Conservation (phyloP, 1,140 invertebrate species). For the Pachyrhynchus sulphureomaculatus region DNA sequence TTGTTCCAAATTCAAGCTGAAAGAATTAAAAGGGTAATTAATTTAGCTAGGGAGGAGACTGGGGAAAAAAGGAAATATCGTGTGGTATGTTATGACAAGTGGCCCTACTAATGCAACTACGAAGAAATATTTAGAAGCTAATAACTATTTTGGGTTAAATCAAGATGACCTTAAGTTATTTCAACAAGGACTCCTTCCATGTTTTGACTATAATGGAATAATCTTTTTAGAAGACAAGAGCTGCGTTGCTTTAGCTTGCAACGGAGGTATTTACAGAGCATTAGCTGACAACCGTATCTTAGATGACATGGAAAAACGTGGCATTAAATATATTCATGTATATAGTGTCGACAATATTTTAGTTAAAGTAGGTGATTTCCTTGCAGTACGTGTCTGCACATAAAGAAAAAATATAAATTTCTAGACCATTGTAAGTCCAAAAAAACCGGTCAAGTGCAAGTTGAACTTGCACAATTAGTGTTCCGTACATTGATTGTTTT, state of each 20-base stretch:
- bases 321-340: conserved; percentile 89
- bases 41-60: conserved; percentile 69
- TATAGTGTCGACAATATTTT: conserved; percentile 99
- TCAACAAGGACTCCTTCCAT: conserved; percentile 91
- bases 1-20: conserved; percentile 96
- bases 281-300: conserved; percentile 74
- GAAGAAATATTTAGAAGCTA: conserved; percentile 74
- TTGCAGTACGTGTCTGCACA: too few species aligned
- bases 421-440: too few species aligned
- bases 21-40: conserved; percentile 77
- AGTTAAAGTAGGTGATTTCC: conserved; percentile 96
- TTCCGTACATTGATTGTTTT: too few species aligned
- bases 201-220: conserved; percentile 92
- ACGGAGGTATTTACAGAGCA: conserved; percentile 95
- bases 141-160: conserved; percentile 87
- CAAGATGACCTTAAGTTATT: conserved; percentile 85
- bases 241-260: conserved; percentile 86
- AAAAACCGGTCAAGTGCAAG: too few species aligned
- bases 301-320: conserved; percentile 77
- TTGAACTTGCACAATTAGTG: too few species aligned
- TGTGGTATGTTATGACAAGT: conserved; percentile 98
- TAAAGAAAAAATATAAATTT: too few species aligned
- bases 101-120: conserved; percentile 89
- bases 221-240: conserved; percentile 83
- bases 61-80: conserved; percentile 69